Evolutionary conservation across 2,797 vertebrate genomes (phyloP), one percentile per base, ranked within the genome.

Genomic region (Avahi laniger): DNA sequence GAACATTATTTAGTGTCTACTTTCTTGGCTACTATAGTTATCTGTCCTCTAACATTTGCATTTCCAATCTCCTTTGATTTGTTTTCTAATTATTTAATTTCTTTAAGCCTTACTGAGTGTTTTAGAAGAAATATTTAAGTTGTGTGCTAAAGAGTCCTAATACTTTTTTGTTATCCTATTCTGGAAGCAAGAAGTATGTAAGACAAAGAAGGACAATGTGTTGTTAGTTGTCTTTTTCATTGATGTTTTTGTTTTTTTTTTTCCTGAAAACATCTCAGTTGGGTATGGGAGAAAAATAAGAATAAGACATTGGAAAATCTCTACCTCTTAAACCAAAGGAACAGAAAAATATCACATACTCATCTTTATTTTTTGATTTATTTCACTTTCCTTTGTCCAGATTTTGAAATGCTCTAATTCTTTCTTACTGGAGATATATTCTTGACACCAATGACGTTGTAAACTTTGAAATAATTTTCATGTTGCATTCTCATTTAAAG

Each of bases 401-500:
- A 84, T 83, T 76, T 35, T 86, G 22, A 15, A 90, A 75, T 50
- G 0, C 2, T 76, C 30, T 18, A 57, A 22, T 67, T 52, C 13
- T 75, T 52, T 82, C 54, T 69, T 33, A 57, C 10, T 15, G 28
- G 28, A 92, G 22, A 52, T 70, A 61, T 26, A 92, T 54, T 96
- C 14, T 67, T 93, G 24, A 54, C 15, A 84, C 54, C 41, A 84
- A n/a, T 87, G 7, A 63, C 7, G 1, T 83, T 75, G n/a, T 24
- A 82, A 88, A 65, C 5, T 83, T 92, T 54, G 33, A 91, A 94
- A 95, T 35, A 89, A 50, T 91, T 88, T 59, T 93, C 5, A 43
- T 38, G 17, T 15, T 30, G 26, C 22, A 90, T 14, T 3, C 22
- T 94, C n/a, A 52, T 80, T 41, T 67, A 61, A 89, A 94, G 30